Evolutionary conservation across 2,113 vertebrate species (phyloP).

Genomic region (Phylloscopus whistleri): DNA sequence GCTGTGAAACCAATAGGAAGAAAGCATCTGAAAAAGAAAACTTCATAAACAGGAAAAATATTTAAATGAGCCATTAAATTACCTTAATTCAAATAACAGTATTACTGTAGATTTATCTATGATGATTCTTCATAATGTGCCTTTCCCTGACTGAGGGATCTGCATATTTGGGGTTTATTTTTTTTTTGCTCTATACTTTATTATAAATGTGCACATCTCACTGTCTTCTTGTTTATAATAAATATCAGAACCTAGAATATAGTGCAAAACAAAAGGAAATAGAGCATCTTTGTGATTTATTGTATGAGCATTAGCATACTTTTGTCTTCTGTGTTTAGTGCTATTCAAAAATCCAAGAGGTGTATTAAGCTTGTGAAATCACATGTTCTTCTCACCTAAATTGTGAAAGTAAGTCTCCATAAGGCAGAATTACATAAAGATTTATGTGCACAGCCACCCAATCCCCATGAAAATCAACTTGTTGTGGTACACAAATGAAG

Average conservation of each 20-base stretch:
- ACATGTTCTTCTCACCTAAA: not conserved
- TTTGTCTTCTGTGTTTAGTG: not conserved
- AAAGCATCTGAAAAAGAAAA: slow-evolving; percentile 1
- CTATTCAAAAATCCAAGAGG: not conserved
- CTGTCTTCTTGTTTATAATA: not conserved
- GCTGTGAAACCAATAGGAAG: not conserved
- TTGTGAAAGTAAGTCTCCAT: not conserved
- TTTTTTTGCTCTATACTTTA: not conserved
- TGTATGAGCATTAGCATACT: not conserved
- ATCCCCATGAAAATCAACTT: slow-evolving; percentile 54
- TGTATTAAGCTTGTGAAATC: not conserved
- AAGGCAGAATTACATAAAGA: slow-evolving; percentile 44
- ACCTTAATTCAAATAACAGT: not conserved
- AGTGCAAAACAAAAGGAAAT: slow-evolving; percentile 17
- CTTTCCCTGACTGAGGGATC: not conserved
- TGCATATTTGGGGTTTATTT: not conserved
- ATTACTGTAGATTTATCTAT: not conserved
- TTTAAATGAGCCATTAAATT: not conserved
- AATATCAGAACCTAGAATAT: not conserved
- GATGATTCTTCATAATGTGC: not conserved
- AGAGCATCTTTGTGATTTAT: not conserved
- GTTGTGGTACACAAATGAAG: slow-evolving; percentile 22
- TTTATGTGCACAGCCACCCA: not conserved
- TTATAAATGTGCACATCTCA: not conserved
- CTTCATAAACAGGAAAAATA: not conserved